Evolutionary conservation across 1,140 invertebrate species (phyloP).

Genomic region (Asbolus verrucosus): DNA sequence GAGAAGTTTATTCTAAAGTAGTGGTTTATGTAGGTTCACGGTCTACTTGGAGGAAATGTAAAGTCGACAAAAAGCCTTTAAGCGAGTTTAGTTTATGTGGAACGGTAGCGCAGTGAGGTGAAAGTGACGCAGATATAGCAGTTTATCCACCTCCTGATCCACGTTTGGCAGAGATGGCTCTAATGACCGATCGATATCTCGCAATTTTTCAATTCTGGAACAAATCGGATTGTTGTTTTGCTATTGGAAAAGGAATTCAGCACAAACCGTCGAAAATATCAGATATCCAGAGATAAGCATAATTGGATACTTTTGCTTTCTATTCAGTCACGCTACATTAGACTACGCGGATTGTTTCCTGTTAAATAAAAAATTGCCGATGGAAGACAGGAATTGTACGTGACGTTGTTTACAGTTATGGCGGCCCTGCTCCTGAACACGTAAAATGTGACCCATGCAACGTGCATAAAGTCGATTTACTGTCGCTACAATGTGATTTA

Average conservation of each 20-base stretch:
- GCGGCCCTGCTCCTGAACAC: no score
- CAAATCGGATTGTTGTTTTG: not conserved
- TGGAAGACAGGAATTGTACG: not conserved
- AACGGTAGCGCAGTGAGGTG: slow-evolving; percentile 42
- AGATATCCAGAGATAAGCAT: no score
- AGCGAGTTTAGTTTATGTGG: slow-evolving; percentile 47
- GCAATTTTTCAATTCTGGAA: not conserved
- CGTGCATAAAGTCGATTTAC: not conserved
- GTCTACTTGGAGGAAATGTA: slow-evolving; percentile 44
- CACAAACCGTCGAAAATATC: no score
- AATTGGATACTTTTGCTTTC: slow-evolving; percentile 26
- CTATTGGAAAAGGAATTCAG: not conserved
- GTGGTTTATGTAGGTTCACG: slow-evolving; percentile 49
- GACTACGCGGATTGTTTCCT: slow-evolving; percentile 16
- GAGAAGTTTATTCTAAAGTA: slow-evolving; percentile 41
- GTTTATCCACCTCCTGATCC: slow-evolving; percentile 11
- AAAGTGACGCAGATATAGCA: slow-evolving; percentile 37
- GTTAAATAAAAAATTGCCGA: not conserved
- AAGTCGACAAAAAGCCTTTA: slow-evolving; percentile 41
- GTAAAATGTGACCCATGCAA: not conserved
- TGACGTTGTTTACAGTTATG: no score
- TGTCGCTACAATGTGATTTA: not conserved
- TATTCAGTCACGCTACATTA: slow-evolving; percentile 22
- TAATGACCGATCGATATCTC: slow-evolving; percentile 6
- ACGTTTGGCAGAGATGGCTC: not conserved